Evolutionary conservation across 2,113 vertebrate species (phyloP), one percentile per base, ranked within the genome.

Genomic region (Ageneiosus marmoratus): DNA sequence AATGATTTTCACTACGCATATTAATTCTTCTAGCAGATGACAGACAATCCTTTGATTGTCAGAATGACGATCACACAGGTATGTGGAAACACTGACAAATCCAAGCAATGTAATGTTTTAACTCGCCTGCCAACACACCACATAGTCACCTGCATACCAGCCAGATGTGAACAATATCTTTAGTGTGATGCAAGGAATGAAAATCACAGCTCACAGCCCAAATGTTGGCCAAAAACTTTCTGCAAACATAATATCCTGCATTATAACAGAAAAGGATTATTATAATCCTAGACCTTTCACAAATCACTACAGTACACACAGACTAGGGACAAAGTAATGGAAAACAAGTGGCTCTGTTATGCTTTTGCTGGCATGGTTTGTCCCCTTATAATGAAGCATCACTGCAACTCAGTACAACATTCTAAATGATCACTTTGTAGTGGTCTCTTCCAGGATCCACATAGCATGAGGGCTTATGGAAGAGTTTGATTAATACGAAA

Each of bases 41-140:
- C 7, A 67, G 15, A 37, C 37, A 24, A 24, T 70, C 5, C 37
- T 18, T 67, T n/a, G n/a, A n/a, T n/a, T n/a, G n/a, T 37, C 65
- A 70, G 22, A 48, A 73, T 73, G 24, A 73, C 27, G 44, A 48
- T 27, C 69, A 41, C 16, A 4, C 41, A 27, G 44, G 24, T 27
- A 73, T 73, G n/a, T 73, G 69, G 44, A 73, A 73, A 73, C 44
- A 48, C n/a, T 73, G 5, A 48, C 69, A 73, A 50, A 73, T n/a
- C 12, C 44, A 48, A 48, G 24, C 69, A 46, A 24, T 73, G 22
- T 70, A 46, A 70, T 15, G 24, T 73, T n/a, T 48, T 27, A 48
- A 48, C 44, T 27, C 24, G 24, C 44, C 44, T 73, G 13, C 44
- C 44, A 48, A 16, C 69, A 73, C 22, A 48, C 27, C 44, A 46